Conservation (phyloP, 2,888 invertebrate genomes). For the Apodemia zela region DNA sequence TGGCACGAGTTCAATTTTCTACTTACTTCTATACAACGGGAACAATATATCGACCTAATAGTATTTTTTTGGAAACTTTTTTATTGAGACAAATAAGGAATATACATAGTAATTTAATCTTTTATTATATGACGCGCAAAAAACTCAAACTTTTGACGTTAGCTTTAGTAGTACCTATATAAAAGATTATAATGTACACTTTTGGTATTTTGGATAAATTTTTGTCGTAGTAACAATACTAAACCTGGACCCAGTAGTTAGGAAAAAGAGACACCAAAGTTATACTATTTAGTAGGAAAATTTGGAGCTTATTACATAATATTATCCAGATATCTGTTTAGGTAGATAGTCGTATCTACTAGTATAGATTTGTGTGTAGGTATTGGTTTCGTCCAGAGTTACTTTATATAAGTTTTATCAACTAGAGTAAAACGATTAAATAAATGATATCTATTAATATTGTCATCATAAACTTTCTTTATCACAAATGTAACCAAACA, state of each 20-base stretch:
- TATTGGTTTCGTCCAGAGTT: constrained; percentile 4
- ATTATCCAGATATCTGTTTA: constrained; percentile 22
- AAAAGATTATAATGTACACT: constrained; percentile 47
- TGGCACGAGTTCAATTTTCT: constrained; percentile 25
- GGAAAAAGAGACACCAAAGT: constrained; percentile 70
- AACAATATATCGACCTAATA: constrained; percentile 65
- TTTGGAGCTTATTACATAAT: constrained; percentile 63
- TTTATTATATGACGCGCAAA: constrained; percentile 14
- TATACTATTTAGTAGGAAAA: constrained; percentile 53
- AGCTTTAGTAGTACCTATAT: constrained; percentile 3
- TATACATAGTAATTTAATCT: constrained; percentile 28
- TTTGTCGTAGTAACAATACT: constrained; percentile 41
- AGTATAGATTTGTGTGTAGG: not conserved
- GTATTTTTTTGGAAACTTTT: constrained; percentile 62
- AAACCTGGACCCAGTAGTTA: constrained; percentile 69
- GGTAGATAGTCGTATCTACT: constrained; percentile 6
- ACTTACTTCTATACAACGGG: constrained; percentile 45
- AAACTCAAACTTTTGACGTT: constrained; percentile 53
- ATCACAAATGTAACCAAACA: constrained; percentile 14
- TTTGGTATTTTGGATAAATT: constrained; percentile 72
- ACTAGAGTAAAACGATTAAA: not conserved
- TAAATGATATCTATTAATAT: not conserved
- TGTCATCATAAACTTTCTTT: constrained; percentile 1
- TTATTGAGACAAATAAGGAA: constrained; percentile 38
- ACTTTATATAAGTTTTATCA: not conserved